Base-by-base conservation (phyloP, 2,113 vertebrate species). In the Tursiops truncatus region DNA sequence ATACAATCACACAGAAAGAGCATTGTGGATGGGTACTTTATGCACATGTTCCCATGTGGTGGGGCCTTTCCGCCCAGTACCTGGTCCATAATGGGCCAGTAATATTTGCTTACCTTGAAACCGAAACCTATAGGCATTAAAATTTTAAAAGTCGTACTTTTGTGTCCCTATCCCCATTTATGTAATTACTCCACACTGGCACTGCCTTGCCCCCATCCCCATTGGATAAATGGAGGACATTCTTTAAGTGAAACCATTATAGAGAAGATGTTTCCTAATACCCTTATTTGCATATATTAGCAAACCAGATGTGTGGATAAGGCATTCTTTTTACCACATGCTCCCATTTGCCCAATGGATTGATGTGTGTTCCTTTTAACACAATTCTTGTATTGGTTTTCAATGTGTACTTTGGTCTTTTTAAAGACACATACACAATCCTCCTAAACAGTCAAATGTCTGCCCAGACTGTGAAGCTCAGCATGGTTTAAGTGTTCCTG, bases 291-390 rank as follows among this genome's bases (percentile, higher is more conserved):
- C 26, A 77, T 84, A 89, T 70, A 90, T 97, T 96, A 89, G 60
- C 71, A 89, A 94, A 88, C 76, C 86, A 95, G 83, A 93, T 65
- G 68, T 89, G 85, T 74, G 36, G 67, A 50, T 63, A 67, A 96
- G 71, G 41, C 81, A 60, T 18, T 70, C 5, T 60, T 73, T 92
- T 83, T 31, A 79, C 60, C 47, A 71, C 21, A 33, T 65, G 26
- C 41, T 85, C 38, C 44, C n/a, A 68, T 50, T 86, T 89, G 26
- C 50, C 47, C 36, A 70, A n/a, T 65, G 70, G 20, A 86, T 20
- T 68, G 20, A 84, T 67, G 21, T 8, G 0, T 63, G 5, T 74
- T 89, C 18, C 33, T 94, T 95, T 96, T 76, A 92, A 92, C 44
- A 80, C 50, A 62, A 6, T 63, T 97, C 26, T 13, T 94, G 67